A percentile compares a stretch with the other conserved stretches of the same genome.
These are phyloP conservation scores for Cotesia typhae DNA, from an alignment of 1,140 invertebrate genomes.

Conservation along the genomic window DNA sequence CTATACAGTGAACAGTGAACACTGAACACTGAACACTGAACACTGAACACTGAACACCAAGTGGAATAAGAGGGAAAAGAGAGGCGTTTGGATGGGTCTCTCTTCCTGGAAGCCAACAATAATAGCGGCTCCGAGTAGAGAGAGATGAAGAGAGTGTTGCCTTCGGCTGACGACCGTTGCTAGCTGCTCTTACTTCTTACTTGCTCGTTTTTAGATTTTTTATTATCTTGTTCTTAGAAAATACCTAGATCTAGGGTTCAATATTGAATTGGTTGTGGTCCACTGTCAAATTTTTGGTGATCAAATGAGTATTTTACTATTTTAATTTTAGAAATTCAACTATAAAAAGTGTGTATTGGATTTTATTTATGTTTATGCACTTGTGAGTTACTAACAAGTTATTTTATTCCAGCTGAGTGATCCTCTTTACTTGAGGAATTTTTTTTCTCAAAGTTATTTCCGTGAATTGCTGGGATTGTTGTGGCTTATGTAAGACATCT, in stretches of 20 bases:
- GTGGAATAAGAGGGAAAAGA: slow-evolving; percentile 41
- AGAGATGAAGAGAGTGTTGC: slow-evolving; percentile 44
- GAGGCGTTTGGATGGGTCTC: slow-evolving; percentile 57
- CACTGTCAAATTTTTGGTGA: no score
- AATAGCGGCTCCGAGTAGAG: slow-evolving; percentile 52
- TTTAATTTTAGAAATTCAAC: no score
- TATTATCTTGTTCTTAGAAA: slow-evolving; percentile 47
- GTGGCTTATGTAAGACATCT: slow-evolving; percentile 19
- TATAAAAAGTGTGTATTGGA: no score
- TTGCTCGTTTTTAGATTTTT: no score
- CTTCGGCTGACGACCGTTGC: slow-evolving; percentile 47
- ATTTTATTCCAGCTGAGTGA: no score
- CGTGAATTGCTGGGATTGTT: slow-evolving; percentile 21
- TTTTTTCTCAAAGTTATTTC: background rate
- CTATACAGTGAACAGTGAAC: slow-evolving; percentile 1
- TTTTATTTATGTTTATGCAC: no score
- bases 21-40: slow-evolving; percentile 5
- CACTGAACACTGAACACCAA: slow-evolving; percentile 26
- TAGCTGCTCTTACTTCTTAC: slow-evolving; percentile 17
- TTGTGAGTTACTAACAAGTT: no score
- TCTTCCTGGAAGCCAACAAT: slow-evolving; percentile 62
- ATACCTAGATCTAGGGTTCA: slow-evolving; percentile 41
- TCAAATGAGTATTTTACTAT: no score
- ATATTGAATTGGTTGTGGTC: background rate
- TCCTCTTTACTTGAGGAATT: no score